Evolutionary conservation across 2,113 vertebrate genomes (phyloP).

Genomic region (Chionis minor): DNA sequence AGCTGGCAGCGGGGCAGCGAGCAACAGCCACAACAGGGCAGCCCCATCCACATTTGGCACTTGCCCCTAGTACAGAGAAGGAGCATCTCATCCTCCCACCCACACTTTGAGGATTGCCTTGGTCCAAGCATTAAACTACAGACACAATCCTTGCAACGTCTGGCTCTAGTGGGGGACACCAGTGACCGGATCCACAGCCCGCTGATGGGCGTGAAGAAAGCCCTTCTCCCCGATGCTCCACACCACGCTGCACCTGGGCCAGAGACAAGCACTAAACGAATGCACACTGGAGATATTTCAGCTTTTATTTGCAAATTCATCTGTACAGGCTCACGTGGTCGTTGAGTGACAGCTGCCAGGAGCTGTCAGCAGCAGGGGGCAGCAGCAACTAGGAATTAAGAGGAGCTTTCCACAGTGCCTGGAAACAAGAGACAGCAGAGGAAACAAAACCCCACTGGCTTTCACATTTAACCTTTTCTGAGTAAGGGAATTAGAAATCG

Average conservation of each 20-base stretch:
- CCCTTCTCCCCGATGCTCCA: rapidly evolving
- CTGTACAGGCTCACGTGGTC: constrained; percentile 11
- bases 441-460: constrained; percentile 38
- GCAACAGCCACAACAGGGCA: not conserved
- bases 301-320: constrained; percentile 49
- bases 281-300: not conserved
- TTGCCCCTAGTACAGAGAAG: not conserved
- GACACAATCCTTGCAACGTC: not conserved
- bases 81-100: not conserved
- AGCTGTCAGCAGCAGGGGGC: constrained; percentile 46
- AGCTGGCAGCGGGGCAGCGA: not conserved
- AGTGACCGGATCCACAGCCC: not conserved
- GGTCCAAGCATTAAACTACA: not conserved
- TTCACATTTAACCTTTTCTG: not conserved
- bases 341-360: not conserved
- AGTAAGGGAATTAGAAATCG: not conserved
- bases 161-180: not conserved
- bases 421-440: constrained; percentile 14
- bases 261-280: not conserved
- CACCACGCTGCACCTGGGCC: not conserved
- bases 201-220: rapidly evolving
- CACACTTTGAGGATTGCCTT: not conserved
- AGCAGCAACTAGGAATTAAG: constrained; percentile 12
- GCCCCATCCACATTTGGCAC: not conserved
- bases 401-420: not conserved